Evolutionary conservation across 2,797 vertebrate species (phyloP).

Genomic region (Chanos chanos): DNA sequence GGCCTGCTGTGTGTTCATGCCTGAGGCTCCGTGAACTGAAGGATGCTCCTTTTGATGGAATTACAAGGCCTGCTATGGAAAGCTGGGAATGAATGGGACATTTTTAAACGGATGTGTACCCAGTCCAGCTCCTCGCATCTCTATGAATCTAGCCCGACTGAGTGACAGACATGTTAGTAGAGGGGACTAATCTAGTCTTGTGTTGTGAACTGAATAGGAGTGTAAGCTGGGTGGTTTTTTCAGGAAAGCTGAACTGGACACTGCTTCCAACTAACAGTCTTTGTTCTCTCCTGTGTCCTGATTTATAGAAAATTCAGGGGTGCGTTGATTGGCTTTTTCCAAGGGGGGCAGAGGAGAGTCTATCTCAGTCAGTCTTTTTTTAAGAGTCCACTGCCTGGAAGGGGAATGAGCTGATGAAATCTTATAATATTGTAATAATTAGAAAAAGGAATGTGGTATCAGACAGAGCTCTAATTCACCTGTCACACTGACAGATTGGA

Average conservation of each 20-base stretch:
- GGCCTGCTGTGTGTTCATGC: neutral
- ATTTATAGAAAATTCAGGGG: slow-evolving; percentile 48
- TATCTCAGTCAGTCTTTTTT: slow-evolving; percentile 38
- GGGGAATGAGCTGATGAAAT: slow-evolving; percentile 40
- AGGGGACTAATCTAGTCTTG: neutral
- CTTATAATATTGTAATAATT: slow-evolving; percentile 41
- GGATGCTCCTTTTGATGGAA: too few species aligned
- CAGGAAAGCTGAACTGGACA: neutral
- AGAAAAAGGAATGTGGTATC: slow-evolving; percentile 29
- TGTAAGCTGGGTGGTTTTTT: too few species aligned
- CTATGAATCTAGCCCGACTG: slow-evolving; percentile 5
- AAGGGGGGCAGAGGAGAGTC: slow-evolving; percentile 45
- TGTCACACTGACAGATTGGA: slow-evolving; percentile 35
- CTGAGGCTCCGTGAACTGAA: neutral
- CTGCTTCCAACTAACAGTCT: slow-evolving; percentile 22
- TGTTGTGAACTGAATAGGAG: neutral
- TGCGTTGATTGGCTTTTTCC: slow-evolving; percentile 53
- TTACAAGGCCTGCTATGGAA: too few species aligned
- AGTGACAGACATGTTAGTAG: slow-evolving; percentile 6
- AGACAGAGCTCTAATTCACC: slow-evolving; percentile 34
- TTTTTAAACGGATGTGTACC: neutral
- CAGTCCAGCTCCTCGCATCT: slow-evolving; percentile 3
- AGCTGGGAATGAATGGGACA: neutral
- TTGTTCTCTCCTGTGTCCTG: slow-evolving; percentile 27
- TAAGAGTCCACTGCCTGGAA: slow-evolving; percentile 36